Evolutionary conservation across 2,888 invertebrate species (phyloP).

Genomic region (Petrolisthes manimaculis): DNA sequence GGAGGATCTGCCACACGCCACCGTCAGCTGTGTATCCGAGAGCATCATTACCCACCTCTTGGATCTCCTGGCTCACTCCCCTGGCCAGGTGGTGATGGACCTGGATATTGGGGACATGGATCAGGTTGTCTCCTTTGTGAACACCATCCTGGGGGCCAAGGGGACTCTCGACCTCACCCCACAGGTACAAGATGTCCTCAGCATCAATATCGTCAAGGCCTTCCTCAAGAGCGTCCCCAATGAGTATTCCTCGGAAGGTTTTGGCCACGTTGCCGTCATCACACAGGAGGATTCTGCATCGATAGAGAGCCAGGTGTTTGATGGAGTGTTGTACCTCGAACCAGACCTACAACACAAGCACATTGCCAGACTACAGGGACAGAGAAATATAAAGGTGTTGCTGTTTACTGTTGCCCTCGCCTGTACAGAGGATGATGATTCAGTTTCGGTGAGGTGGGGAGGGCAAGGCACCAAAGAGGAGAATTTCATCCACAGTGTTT

Average conservation of each 20-base stretch:
- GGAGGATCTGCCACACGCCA: constrained; percentile 29
- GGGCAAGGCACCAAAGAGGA: constrained; percentile 40
- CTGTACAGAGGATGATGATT: constrained; percentile 13
- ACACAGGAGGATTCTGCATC: constrained; percentile 29
- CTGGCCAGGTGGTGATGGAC: constrained; percentile 38
- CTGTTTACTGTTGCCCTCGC: constrained; percentile 47
- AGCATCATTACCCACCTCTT: constrained; percentile 49
- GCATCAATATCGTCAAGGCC: constrained; percentile 47
- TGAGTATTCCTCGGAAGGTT: constrained; percentile 31
- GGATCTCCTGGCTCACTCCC: constrained; percentile 28
- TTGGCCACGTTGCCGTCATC: constrained; percentile 49
- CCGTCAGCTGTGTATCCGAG: constrained; percentile 26
- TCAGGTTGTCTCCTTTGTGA: constrained; percentile 48
- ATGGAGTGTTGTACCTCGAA: constrained; percentile 50
- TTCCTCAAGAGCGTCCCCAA: constrained; percentile 56
- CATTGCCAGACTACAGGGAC: constrained; percentile 25
- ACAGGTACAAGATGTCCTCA: constrained; percentile 19
- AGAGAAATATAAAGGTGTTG: constrained; percentile 5
- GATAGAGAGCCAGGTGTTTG: constrained; percentile 38
- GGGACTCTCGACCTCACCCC: constrained; percentile 24
- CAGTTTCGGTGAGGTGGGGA: constrained; percentile 32
- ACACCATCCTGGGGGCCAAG: constrained; percentile 47
- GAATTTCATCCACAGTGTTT: constrained; percentile 14
- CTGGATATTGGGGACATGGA: constrained; percentile 51
- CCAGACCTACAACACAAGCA: constrained; percentile 22